Conservation (phyloP, 2,888 invertebrate genomes). For the Cephus runcator region DNA sequence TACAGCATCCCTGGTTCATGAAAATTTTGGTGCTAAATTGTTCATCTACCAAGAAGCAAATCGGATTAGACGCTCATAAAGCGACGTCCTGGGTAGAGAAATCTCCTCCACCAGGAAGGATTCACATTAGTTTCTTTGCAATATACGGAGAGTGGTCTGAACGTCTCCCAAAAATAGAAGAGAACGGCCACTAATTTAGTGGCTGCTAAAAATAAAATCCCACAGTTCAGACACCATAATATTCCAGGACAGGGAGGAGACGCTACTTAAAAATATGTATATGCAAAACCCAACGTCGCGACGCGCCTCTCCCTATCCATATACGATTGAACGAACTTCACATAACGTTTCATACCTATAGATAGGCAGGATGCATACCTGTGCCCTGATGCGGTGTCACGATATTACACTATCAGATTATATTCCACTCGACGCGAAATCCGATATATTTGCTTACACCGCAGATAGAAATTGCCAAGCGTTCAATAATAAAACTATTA, state of each 20-base stretch:
- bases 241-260: slow-evolving; percentile 40
- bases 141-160: slow-evolving; percentile 38
- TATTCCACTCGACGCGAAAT: not conserved
- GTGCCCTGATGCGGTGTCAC: not conserved
- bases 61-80: not conserved
- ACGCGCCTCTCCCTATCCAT: not conserved
- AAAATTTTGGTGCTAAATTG: not conserved
- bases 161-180: slow-evolving; percentile 55
- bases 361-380: not conserved
- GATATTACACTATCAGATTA: not conserved
- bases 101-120: not conserved
- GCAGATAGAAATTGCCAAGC: not conserved
- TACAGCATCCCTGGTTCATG: not conserved
- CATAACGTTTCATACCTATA: not conserved
- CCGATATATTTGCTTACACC: not conserved
- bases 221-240: slow-evolving; percentile 49
- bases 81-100: not conserved
- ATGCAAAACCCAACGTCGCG: slow-evolving; percentile 2
- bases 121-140: slow-evolving; percentile 46
- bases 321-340: not conserved
- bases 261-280: slow-evolving; percentile 12
- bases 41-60: not conserved
- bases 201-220: slow-evolving; percentile 59
- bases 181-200: slow-evolving; percentile 55
- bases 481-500: not conserved